Base-by-base conservation (phyloP, 2,797 vertebrate species). In the Sternarchorhynchus goeldii region DNA sequence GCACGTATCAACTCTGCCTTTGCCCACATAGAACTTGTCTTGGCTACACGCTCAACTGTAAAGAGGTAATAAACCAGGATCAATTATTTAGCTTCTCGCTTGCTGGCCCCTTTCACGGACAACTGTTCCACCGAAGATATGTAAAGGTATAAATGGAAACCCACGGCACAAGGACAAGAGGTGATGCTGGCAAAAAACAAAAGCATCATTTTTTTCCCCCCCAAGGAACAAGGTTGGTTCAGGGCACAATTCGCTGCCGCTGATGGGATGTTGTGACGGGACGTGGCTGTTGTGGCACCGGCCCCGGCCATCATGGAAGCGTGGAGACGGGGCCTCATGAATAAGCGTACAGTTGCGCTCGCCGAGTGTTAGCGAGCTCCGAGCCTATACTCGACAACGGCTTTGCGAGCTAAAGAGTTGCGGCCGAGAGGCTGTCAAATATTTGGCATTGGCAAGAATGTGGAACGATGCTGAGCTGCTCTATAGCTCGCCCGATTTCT, bases 31-130 rank as follows among this genome's bases (percentile, higher is more conserved):
- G 58, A 74, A 69, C 64, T 60, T 45, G 53, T 57, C 68, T 58
- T 6, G 73, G 59, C 34, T 69, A 50, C 53, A 50, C 34, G 59
- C 34, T 60, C 18, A 17, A 21, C 39, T 57, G 55, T 73, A 39
- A 77, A 55, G 39, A 25, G 25, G 60, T 45, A 57, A 67, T 77
- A 83, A 82, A 74, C 29, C 1, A 6, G 18, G n/a, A 84, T 79
- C 41, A 79, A 81, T 77, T 73, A 81, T 84, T 84, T 16, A 81
- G 36, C 21, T 56, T 34, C 16, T 41, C 18, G 66, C 50, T 16
- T 25, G 29, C 71, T 63, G 63, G 45, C 12, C 20, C 41, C 21
- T 55, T 58, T 17, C 39, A 25, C 56, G 65, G 18, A 41, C 10
- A 29, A 34, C 31, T 34, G 18, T 58, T 71, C 29, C 39, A 73